Base-by-base conservation (phyloP, 2,113 vertebrate species). In the Phylloscopus trochilus region DNA sequence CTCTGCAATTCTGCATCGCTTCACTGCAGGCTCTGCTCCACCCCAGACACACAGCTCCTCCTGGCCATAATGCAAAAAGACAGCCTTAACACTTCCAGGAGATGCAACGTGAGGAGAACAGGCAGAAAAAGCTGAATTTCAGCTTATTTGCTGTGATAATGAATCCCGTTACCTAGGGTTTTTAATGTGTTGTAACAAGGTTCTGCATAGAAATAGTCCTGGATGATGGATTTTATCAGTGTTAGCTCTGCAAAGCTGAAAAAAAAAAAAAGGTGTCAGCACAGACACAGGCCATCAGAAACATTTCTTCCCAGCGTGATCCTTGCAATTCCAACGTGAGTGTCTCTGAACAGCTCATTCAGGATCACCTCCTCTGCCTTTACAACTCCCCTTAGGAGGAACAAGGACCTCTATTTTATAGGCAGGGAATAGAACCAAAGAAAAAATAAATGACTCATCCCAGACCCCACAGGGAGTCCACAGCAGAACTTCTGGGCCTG, bases 141-240 rank as follows among this genome's bases (percentile, higher is more conserved):
- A 13, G 37, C 27, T 46, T 7, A 7, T 17, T 75, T 43, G 0
- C 15, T 11, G 0, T 0, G 10, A 8, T 10, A 20, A 43, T 2
- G 55, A 75, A 56, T 26, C 1, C 7, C 11, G 1, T 33, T 15
- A 9, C 6, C 70, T 22, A 4, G 39, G 49, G 28, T 47, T 87
- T 81, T 77, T 52, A 0, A 70, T 28, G 24, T 6, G 44, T 1
- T 14, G 31, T 21, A 7, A 14, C 4, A 35, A 35, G 15, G 3
- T 15, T 70, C 62, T 37, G 52, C 15, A 4, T 6, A 30, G 15
- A 83, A 81, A 15, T 3, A 9, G 9, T 5, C 47, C 53, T 20
- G 17, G 67, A 2, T 41, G 43, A n/a, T 19, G 33, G 73, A 69
- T 30, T 30, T 9, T 4, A 53, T 22, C n/a, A 19, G 0, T 15